phyloP scores from a whole-genome alignment of 2,797 vertebrate species.

The Crotalus adamanteus region DNA sequence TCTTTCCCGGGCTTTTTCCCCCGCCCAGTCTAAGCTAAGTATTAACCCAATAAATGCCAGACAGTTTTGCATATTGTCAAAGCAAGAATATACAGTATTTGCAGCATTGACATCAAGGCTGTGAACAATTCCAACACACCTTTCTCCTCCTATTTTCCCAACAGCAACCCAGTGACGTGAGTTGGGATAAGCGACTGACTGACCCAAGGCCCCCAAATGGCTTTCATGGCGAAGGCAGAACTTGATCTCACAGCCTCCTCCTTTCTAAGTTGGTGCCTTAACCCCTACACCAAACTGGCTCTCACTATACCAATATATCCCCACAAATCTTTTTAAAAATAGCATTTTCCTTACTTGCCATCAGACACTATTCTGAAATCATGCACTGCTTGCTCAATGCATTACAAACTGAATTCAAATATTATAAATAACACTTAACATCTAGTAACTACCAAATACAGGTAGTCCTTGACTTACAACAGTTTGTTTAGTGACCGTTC shows the following conservation, averaged over 20 bases:
- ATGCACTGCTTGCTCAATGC: neutral
- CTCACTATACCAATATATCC: neutral
- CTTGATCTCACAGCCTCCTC: neutral
- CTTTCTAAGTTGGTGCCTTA: neutral
- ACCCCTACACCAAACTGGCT: neutral
- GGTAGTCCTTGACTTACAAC: neutral
- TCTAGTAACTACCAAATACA: neutral
- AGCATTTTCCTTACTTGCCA: neutral
- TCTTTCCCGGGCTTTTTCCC: too few relatives aligned
- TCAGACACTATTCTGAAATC: neutral
- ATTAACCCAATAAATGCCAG: too few relatives aligned
- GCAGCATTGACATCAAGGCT: too few relatives aligned
- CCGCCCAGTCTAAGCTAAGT: too few relatives aligned
- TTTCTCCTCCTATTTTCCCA: neutral
- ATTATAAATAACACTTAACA: constrained; percentile 5
- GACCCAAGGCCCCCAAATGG: neutral
- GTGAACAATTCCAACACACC: neutral
- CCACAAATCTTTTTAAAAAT: neutral
- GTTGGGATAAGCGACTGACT: neutral
- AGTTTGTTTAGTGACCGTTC: neutral
- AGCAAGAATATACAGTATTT: too few relatives aligned
- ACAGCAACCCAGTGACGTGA: neutral
- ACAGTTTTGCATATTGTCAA: too few relatives aligned
- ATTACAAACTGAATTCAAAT: neutral
- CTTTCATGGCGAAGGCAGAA: neutral